A percentile compares a stretch with the other conserved stretches of the same genome.
phyloP scores from a whole-genome alignment of 2,888 invertebrate genomes.

The Arctia plantaginis region DNA sequence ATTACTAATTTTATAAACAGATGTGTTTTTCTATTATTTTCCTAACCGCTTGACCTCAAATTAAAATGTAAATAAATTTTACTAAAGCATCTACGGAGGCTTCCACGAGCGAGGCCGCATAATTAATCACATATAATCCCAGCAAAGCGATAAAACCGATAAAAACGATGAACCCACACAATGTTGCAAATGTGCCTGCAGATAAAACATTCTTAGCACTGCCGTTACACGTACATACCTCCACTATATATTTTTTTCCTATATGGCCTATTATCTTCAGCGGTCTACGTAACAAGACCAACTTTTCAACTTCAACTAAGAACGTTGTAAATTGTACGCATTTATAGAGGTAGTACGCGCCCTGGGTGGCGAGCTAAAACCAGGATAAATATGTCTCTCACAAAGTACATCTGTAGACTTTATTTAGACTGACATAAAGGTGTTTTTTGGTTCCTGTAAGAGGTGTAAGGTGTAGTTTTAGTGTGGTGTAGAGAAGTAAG shows the following conservation, averaged over 20 bases:
- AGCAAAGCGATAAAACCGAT: slow-evolving; percentile 29
- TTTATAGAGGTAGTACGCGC: slow-evolving; percentile 77
- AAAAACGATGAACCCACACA: slow-evolving; percentile 36
- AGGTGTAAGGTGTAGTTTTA: slow-evolving; percentile 10
- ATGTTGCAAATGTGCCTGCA: slow-evolving; percentile 38
- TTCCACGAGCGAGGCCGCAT: slow-evolving; percentile 5
- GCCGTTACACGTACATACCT: slow-evolving; percentile 46
- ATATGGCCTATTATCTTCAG: slow-evolving; percentile 66
- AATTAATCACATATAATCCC: slow-evolving; percentile 21
- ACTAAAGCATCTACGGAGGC: slow-evolving; percentile 3
- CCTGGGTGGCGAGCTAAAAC: slow-evolving; percentile 72
- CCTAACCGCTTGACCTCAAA: not conserved
- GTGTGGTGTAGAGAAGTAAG: slow-evolving; percentile 59
- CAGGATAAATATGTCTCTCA: slow-evolving; percentile 14
- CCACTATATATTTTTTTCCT: slow-evolving; percentile 49
- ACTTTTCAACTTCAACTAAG: slow-evolving; percentile 81
- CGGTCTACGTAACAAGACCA: slow-evolving; percentile 70
- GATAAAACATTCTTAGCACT: slow-evolving; percentile 41
- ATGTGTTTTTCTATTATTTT: not conserved
- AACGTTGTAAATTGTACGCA: slow-evolving; percentile 80
- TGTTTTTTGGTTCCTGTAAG: slow-evolving; percentile 14
- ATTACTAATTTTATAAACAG: not conserved
- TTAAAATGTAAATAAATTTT: not conserved
- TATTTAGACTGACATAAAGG: slow-evolving; percentile 14
- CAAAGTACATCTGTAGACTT: slow-evolving; percentile 1